Evolutionary conservation across 1,140 invertebrate species (phyloP).

Genomic region (Hydropsyche tenuis): DNA sequence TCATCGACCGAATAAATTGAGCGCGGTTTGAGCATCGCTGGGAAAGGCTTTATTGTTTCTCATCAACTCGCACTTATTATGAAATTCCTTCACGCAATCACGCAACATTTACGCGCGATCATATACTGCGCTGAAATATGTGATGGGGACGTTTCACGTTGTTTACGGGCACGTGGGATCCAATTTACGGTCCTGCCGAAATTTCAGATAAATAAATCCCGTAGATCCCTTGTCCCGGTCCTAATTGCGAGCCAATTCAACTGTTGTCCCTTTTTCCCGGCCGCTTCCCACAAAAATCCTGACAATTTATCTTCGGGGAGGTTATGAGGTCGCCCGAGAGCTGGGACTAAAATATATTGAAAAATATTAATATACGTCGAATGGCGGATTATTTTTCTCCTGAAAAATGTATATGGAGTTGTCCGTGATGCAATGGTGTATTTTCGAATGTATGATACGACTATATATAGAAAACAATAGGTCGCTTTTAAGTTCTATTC

Average conservation of each 20-base stretch:
- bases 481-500: background rate
- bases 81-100: background rate
- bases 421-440: too few relatives aligned
- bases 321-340: background rate
- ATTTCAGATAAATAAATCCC: conserved; percentile 9
- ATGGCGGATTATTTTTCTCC: too few relatives aligned
- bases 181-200: background rate
- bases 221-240: background rate
- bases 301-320: background rate
- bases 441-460: background rate
- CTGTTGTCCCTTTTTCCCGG: background rate
- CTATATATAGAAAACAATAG: conserved; percentile 15
- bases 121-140: background rate
- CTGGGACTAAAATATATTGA: background rate
- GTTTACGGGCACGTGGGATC: background rate
- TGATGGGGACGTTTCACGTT: too few relatives aligned
- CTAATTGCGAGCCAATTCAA: conserved; percentile 11
- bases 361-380: too few relatives aligned
- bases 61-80: conserved; percentile 9
- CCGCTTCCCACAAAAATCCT: background rate
- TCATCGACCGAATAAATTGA: conserved; percentile 7
- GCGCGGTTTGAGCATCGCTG: background rate
- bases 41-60: conserved; percentile 12
- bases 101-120: background rate
- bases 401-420: too few relatives aligned